Evolutionary conservation across 2,113 vertebrate species (phyloP), one percentile per base, ranked within the genome.

Genomic region (Sphaerodactylus townsendi): DNA sequence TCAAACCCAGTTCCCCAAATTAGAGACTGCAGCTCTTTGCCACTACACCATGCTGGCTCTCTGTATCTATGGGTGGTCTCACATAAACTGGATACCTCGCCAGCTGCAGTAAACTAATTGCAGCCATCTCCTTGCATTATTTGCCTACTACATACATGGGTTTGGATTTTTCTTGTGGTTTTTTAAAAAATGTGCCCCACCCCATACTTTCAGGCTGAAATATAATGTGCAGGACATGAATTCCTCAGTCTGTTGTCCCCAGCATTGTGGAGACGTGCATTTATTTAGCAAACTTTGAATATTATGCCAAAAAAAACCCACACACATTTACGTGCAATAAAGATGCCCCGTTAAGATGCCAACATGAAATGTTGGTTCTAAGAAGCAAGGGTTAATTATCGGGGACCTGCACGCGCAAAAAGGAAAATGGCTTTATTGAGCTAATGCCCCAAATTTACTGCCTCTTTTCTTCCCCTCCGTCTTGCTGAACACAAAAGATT

Each of bases 351-450:
- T 93, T 80, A 91, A 90, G 89, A 92, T 85, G 89, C 89, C 93
- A 87, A 93, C 74, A 72, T 81, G 85, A 87, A 87, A 94, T 93
- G 92, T 88, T 88, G 88, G 82, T n/a, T 92, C 92, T 94, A 93
- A 90, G 94, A 94, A 94, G 84, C 68, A 65, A 89, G 93, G 92
- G 89, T 89, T 95, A 95, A 94, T 95, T 90, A 96, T 90, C 77
- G 82, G 91, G 92, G 92, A 94, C 91, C 92, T 93, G 93, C 79
- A 91, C 87, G 93, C 92, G 81, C 92, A 85, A 94, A 94, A n/a
- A n/a, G 91, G 75, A 96, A 95, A 95, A 93, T 89, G 3, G 93
- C 90, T 94, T 92, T 94, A 93, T 95, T 94, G 95, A 90, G 82
- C 84, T 81, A 86, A 87, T 92, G 86, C 92, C 88, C 92, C 11